Conservation (phyloP, 2,113 vertebrate species). For the Cynoglossus semilaevis region DNA sequence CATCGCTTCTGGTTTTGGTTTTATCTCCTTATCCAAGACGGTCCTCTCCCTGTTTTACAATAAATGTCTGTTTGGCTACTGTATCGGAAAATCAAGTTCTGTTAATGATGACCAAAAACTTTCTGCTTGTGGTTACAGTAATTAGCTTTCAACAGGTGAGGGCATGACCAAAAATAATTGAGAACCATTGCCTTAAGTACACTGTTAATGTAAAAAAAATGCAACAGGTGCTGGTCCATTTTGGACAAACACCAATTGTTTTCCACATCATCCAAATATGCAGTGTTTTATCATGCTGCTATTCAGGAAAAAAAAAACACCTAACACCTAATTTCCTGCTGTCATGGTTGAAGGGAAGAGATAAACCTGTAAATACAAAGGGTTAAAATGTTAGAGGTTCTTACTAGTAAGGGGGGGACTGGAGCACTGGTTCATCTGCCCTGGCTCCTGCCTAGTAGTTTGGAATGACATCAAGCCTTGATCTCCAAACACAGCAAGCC, state of each 20-base stretch:
- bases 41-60: slow-evolving; percentile 7
- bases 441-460: slow-evolving; percentile 81
- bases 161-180: no score
- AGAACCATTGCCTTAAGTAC: no score
- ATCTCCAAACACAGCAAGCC: slow-evolving; percentile 89
- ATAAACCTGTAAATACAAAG: no score
- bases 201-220: slow-evolving; percentile 11
- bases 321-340: no score
- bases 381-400: slow-evolving; percentile 28
- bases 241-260: no score
- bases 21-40: no score
- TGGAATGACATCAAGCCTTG: slow-evolving; percentile 90
- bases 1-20: no score
- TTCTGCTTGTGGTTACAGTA: neutral
- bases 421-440: slow-evolving; percentile 77
- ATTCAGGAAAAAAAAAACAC: neutral
- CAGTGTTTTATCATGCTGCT: slow-evolving; percentile 3
- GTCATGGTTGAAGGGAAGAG: slow-evolving; percentile 4
- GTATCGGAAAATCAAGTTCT: slow-evolving; percentile 4
- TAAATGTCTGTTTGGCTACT: slow-evolving; percentile 4
- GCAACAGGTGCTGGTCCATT: no score
- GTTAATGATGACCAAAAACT: slow-evolving; percentile 1
- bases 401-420: slow-evolving; percentile 84
- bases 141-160: slow-evolving; percentile 16
- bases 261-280: slow-evolving; percentile 24